Percentiles rank a stretch among this genome's conserved stretches.
Conservation (phyloP, 2,888 invertebrate species). For the Hydrotaea diabolus region DNA sequence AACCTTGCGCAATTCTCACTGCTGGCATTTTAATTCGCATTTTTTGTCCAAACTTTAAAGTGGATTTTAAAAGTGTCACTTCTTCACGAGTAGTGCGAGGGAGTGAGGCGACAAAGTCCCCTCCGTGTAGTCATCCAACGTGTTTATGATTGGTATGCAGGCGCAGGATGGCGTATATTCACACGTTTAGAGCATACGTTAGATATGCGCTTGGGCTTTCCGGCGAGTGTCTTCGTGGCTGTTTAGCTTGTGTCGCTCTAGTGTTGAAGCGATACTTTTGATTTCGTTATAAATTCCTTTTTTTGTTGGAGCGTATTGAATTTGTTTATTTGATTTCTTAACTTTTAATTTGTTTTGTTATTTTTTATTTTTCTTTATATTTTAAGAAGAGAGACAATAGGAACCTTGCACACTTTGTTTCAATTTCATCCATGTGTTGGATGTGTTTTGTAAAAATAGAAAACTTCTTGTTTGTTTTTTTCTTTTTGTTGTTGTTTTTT, state of each 20-base stretch:
- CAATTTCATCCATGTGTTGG: conserved; percentile 36
- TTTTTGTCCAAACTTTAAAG: conserved; percentile 81
- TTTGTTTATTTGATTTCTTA: not conserved
- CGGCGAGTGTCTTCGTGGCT: conserved; percentile 2
- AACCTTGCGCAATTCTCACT: conserved; percentile 97
- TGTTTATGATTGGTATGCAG: conserved; percentile 42
- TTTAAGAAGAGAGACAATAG: conserved; percentile 61
- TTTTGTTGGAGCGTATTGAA: too few relatives aligned
- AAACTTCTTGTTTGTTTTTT: conserved; percentile 44
- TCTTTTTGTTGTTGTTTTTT: conserved; percentile 42
- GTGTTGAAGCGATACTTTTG: not conserved
- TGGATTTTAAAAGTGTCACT: conserved; percentile 52
- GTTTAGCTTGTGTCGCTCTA: not conserved
- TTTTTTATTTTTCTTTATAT: conserved; percentile 50
- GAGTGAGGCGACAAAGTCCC: not conserved
- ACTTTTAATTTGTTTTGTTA: not conserved
- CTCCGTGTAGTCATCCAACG: conserved; percentile 42
- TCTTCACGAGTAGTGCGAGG: conserved; percentile 38
- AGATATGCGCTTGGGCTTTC: not conserved
- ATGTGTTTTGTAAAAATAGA: conserved; percentile 28
- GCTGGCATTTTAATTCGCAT: conserved; percentile 99
- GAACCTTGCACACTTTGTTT: conserved; percentile 68
- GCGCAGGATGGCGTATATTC: conserved; percentile 40
- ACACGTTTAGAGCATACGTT: conserved; percentile 16
- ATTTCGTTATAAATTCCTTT: conserved; percentile 20